Percentiles rank a stretch among this genome's conserved stretches.
Evolutionary conservation across 2,113 vertebrate species (phyloP).

Genomic region (Phocoena sinus): DNA sequence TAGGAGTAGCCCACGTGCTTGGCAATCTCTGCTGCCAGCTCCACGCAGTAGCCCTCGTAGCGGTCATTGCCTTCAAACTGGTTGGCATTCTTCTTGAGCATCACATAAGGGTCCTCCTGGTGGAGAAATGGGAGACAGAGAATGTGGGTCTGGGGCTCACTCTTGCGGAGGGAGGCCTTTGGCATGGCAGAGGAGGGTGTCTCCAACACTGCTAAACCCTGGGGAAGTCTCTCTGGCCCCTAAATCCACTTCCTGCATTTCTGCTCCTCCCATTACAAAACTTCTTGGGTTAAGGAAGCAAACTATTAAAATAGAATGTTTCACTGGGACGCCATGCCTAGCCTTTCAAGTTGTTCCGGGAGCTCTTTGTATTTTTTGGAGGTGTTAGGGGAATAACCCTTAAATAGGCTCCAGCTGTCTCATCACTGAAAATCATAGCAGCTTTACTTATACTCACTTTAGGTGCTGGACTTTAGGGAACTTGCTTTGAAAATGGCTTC

Average conservation of each 20-base stretch:
- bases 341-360: not conserved
- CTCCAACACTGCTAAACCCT: not conserved
- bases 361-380: not conserved
- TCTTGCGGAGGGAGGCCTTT: not conserved
- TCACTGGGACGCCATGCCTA: not conserved
- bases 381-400: not conserved
- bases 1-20: slow-evolving; percentile 98
- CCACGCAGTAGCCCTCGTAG: slow-evolving; percentile 98
- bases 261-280: not conserved
- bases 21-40: slow-evolving; percentile 96
- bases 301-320: not conserved
- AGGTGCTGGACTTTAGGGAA: not conserved
- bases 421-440: not conserved
- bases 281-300: not conserved
- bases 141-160: not conserved
- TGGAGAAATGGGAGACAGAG: slow-evolving; percentile 23
- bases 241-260: not conserved
- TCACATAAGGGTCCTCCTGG: slow-evolving; percentile 97
- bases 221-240: not conserved
- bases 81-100: slow-evolving; percentile 98
- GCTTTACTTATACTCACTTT: not conserved
- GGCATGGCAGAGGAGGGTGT: not conserved
- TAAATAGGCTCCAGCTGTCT: not conserved
- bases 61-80: slow-evolving; percentile 93
- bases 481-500: not conserved